These are phyloP conservation scores for Chloromyia formosa DNA, from an alignment of 2,888 invertebrate species.

Conservation along the genomic window DNA sequence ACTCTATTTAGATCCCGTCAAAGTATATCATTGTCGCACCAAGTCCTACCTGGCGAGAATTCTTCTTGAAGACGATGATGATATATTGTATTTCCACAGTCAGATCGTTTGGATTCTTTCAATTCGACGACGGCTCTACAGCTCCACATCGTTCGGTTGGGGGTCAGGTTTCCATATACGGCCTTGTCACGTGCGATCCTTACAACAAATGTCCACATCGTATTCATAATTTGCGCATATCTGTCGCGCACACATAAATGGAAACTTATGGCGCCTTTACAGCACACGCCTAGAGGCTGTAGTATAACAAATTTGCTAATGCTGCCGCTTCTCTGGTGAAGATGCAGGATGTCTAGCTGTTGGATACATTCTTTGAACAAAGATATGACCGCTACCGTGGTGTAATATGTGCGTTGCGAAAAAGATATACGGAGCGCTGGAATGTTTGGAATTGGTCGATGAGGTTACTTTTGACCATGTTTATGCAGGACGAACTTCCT, in stretches of 20 bases:
- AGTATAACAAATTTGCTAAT: conserved; percentile 24
- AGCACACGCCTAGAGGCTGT: conserved; percentile 33
- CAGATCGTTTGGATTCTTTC: conserved; percentile 37
- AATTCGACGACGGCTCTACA: conserved; percentile 9
- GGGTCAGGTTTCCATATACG: conserved; percentile 36
- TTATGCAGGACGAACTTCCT: conserved; percentile 28
- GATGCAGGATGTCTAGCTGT: conserved; percentile 5
- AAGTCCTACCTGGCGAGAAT: conserved; percentile 30
- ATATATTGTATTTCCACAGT: conserved; percentile 13
- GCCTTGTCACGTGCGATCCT: conserved; percentile 39
- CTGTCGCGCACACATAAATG: conserved; percentile 22
- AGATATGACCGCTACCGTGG: background rate
- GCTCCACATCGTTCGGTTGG: background rate
- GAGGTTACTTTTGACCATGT: background rate
- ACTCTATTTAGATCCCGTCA: conserved; percentile 23
- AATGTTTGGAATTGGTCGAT: conserved; percentile 13
- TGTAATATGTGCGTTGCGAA: background rate
- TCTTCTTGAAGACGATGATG: conserved; percentile 30
- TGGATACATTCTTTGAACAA: conserved; percentile 11
- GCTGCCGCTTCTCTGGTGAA: background rate
- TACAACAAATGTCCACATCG: conserved; percentile 35
- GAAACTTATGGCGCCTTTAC: conserved; percentile 39
- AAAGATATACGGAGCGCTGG: conserved; percentile 27
- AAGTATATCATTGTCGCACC: conserved; percentile 43
- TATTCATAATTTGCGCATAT: conserved; percentile 43